Base-by-base conservation (phyloP, 2,888 invertebrate genomes). In the Hydropsyche betteni region DNA sequence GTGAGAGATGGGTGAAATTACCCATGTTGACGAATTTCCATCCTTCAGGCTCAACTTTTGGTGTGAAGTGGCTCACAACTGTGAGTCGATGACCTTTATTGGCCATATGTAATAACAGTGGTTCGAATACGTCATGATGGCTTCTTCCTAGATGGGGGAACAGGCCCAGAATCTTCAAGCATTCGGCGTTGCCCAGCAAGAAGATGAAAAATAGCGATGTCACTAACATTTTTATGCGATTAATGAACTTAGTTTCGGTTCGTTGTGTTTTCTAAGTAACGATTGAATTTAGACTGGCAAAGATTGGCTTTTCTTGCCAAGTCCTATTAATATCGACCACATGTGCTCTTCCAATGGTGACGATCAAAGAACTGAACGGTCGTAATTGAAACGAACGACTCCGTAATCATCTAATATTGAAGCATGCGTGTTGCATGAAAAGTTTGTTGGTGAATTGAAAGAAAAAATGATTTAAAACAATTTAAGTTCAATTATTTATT, bases 91-190 rank as follows among this genome's bases (percentile, higher is more conserved):
- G 87, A 2, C 88, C 88, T 0, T 86, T 83, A 0, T 77, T 78
- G 0, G 83, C 83, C 61, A 89, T 80, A 75, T 86, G 86, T 1
- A 84, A 81, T 1, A 89, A 77, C 6, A 88, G 80, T 0, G 87
- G 85, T 61, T 85, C 83, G 77, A 87, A 87, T 3, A 88, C 85
- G 79, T 85, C 83, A 78, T 87, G 85, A 79, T 89, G 89, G 73
- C 89, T 89, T 75, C 86, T 86, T 0, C 88, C 88, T 0, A 83
- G 82, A 77, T 87, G 86, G 1, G 85, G 84, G 52, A 88, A 84
- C 0, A 86, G 77, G 10, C 84, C 86, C 6, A 88, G 81, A 61
- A 88, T 85, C 68, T 76, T 78, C 6, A 76, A 61, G 5, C 75
- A 34, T 50, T 68, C 16, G n/a, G 16, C 74, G 50, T 14, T 14